Percentiles rank a stretch among this genome's conserved stretches.
These are phyloP conservation scores for Chaetodon auriga DNA, from an alignment of 2,113 vertebrate genomes.

Conservation along the genomic window DNA sequence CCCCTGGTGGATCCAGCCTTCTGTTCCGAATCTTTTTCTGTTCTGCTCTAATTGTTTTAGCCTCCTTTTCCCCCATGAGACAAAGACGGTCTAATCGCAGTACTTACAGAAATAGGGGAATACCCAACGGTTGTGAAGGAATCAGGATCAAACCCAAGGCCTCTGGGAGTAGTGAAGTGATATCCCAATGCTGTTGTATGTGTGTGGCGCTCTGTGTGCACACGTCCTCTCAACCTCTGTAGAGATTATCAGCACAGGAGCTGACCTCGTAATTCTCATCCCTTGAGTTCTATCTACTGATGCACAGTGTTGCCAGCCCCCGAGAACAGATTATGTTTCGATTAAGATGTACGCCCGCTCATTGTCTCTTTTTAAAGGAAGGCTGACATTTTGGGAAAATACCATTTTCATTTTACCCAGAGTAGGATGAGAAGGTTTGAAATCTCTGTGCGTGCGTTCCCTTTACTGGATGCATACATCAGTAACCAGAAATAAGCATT, in stretches of 20 bases:
- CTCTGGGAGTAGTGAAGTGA: slow-evolving; percentile 63
- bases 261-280: slow-evolving; percentile 52
- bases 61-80: slow-evolving; percentile 58
- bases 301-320: neutral
- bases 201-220: slow-evolving; percentile 20
- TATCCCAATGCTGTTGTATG: slow-evolving; percentile 37
- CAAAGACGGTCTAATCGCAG: slow-evolving; percentile 69
- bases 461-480: neutral
- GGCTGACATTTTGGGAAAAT: neutral
- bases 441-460: neutral
- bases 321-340: slow-evolving; percentile 27
- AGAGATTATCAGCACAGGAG: slow-evolving; percentile 47
- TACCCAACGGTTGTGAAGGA: slow-evolving; percentile 73
- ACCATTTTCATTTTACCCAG: neutral
- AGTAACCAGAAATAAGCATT: neutral
- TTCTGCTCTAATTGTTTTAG: slow-evolving; percentile 83
- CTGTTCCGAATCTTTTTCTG: slow-evolving; percentile 72
- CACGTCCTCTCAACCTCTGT: slow-evolving; percentile 25
- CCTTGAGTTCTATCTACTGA: slow-evolving; percentile 31
- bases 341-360: neutral
- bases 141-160: slow-evolving; percentile 73
- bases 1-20: slow-evolving; percentile 50
- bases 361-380: slow-evolving; percentile 4
- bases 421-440: neutral
- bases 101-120: slow-evolving; percentile 78